Percentiles rank a stretch among this genome's conserved stretches.
phyloP scores from a whole-genome alignment of 2,888 invertebrate species.

The Pheosia tremula region DNA sequence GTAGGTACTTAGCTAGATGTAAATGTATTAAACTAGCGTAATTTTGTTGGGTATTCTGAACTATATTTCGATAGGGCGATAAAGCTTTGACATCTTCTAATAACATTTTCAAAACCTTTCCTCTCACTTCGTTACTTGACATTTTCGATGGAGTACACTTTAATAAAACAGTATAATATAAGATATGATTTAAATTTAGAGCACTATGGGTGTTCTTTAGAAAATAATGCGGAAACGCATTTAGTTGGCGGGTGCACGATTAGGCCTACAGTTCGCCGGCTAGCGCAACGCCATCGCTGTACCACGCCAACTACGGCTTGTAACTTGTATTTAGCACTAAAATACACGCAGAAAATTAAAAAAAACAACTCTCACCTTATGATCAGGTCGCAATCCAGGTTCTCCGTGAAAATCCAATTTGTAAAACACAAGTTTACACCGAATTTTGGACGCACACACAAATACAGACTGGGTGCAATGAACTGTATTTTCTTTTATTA shows the following conservation, averaged over 20 bases:
- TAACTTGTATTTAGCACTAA: constrained; percentile 31
- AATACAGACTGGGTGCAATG: constrained; percentile 44
- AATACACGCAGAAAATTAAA: constrained; percentile 16
- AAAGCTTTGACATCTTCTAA: no score
- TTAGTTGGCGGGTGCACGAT: constrained; percentile 41
- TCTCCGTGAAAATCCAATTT: constrained; percentile 67
- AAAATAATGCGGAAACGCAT: constrained; percentile 26
- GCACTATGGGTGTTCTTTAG: neutral
- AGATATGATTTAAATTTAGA: neutral
- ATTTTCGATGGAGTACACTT: neutral
- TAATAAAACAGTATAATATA: neutral
- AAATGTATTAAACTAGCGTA: no score
- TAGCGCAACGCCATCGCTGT: constrained; percentile 18
- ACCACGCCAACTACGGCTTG: constrained; percentile 16
- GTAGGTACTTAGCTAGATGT: no score
- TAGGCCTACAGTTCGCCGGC: constrained; percentile 53
- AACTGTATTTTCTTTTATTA: constrained; percentile 20
- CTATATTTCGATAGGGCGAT: no score
- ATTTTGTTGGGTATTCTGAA: no score
- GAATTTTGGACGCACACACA: constrained; percentile 47
- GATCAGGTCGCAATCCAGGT: constrained; percentile 62
- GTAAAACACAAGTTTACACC: constrained; percentile 52
- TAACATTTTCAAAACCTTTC: neutral
- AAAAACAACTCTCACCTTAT: constrained; percentile 61
- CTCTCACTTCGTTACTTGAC: neutral